These are phyloP conservation scores for Rhinichthys osculus DNA, from an alignment of 2,797 vertebrate species.

Conservation along the genomic window DNA sequence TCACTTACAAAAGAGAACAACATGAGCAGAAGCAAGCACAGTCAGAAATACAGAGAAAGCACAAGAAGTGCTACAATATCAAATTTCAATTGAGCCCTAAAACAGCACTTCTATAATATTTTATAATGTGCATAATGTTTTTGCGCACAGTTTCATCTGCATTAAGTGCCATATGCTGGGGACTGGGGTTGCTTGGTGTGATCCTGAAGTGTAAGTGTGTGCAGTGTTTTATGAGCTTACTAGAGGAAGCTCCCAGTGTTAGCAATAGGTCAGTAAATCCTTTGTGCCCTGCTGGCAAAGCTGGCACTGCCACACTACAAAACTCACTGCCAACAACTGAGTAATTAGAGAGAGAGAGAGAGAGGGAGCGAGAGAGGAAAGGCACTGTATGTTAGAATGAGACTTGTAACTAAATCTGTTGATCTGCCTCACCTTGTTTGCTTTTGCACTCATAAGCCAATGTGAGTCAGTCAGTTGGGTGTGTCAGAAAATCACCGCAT, in stretches of 20 bases:
- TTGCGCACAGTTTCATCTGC: neutral
- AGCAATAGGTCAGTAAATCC: slow-evolving; percentile 58
- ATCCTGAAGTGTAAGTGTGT: slow-evolving; percentile 32
- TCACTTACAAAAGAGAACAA: neutral
- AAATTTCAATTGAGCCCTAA: neutral
- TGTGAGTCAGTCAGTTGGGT: slow-evolving; percentile 53
- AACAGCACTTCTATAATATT: slow-evolving; percentile 1
- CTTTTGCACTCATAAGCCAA: slow-evolving; percentile 49
- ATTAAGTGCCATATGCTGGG: neutral
- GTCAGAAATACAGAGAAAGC: neutral
- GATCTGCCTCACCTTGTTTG: slow-evolving; percentile 57
- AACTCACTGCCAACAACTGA: slow-evolving; percentile 51
- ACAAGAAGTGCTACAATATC: neutral
- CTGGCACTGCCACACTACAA: slow-evolving; percentile 44
- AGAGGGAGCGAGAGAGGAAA: neutral
- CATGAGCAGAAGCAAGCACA: neutral
- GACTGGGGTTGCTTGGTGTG: neutral
- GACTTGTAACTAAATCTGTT: slow-evolving; percentile 52
- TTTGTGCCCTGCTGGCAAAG: slow-evolving; percentile 57
- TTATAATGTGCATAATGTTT: neutral
- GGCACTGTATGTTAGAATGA: slow-evolving; percentile 25
- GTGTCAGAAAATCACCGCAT: slow-evolving; percentile 48
- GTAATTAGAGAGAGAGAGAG: slow-evolving; percentile 32
- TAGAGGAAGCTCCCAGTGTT: slow-evolving; percentile 48
- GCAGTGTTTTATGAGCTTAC: slow-evolving; percentile 48